These are phyloP conservation scores for Peromyscus leucopus DNA, from an alignment of 2,113 vertebrate genomes.

Conservation along the genomic window DNA sequence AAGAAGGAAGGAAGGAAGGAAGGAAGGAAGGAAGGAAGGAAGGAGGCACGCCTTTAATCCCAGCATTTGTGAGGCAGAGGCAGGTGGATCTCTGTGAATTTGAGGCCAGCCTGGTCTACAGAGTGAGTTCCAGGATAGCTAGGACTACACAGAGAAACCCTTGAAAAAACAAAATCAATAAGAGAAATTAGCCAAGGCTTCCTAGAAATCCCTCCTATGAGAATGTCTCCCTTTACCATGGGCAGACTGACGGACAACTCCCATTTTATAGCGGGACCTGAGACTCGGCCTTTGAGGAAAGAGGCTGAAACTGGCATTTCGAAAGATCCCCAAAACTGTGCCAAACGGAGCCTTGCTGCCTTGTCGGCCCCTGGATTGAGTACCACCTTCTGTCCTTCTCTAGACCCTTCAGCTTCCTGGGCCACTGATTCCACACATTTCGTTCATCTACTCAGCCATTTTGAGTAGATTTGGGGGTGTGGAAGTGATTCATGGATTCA, in stretches of 20 bases:
- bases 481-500: neutral
- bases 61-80: neutral
- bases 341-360: neutral
- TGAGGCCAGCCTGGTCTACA: neutral
- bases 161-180: neutral
- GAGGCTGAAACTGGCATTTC: neutral
- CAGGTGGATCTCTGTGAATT: neutral
- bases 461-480: neutral
- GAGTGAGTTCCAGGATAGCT: neutral
- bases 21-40: fast-evolving
- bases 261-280: neutral
- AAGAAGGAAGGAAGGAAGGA: fast-evolving
- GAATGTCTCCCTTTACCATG: neutral
- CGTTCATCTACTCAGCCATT: neutral
- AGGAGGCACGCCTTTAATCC: neutral
- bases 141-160: neutral
- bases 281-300: neutral
- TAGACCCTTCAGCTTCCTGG: neutral
- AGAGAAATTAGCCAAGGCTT: neutral
- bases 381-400: neutral
- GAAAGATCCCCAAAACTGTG: neutral
- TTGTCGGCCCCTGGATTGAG: conserved; percentile 1
- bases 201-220: neutral
- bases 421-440: neutral
- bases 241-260: neutral